phyloP scores from a whole-genome alignment of 2,888 invertebrate species.

The Microplitis manilae region DNA sequence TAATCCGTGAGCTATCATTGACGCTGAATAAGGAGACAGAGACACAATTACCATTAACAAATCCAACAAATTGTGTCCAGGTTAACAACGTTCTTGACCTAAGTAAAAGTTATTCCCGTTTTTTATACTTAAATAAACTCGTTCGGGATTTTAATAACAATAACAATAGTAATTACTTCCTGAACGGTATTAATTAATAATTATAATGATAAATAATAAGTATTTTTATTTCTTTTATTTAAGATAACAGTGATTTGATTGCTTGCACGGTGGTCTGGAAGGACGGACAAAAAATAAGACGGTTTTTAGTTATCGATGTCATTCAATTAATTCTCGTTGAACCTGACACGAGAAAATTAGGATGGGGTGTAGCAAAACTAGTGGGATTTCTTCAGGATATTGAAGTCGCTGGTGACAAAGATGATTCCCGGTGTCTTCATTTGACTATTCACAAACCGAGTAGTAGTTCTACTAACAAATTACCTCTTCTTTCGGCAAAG shows the following conservation, averaged over 20 bases:
- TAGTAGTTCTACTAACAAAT: constrained; percentile 79
- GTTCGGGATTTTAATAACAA: constrained; percentile 12
- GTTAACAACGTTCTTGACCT: constrained; percentile 95
- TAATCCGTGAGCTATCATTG: constrained; percentile 86
- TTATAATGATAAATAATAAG: not conserved
- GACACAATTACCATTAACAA: constrained; percentile 90
- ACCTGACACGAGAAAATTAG: constrained; percentile 93
- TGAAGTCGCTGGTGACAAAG: constrained; percentile 94
- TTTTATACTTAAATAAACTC: constrained; percentile 8
- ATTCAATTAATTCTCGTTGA: constrained; percentile 97
- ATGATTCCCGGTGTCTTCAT: constrained; percentile 95
- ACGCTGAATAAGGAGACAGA: constrained; percentile 87
- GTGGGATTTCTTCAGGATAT: constrained; percentile 97
- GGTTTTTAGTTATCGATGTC: constrained; percentile 97
- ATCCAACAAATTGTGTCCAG: constrained; percentile 90
- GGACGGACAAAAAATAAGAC: constrained; percentile 89
- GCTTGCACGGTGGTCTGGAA: constrained; percentile 94
- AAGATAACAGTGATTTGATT: constrained; percentile 97
- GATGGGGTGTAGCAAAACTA: constrained; percentile 98
- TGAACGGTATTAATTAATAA: constrained; percentile 62
- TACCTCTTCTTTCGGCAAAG: constrained; percentile 89
- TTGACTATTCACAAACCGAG: constrained; percentile 91
- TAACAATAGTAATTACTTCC: not conserved
- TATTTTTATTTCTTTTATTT: not conserved
- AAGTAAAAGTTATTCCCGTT: constrained; percentile 76